Evolutionary conservation across 1,140 invertebrate species (phyloP), one percentile per base, ranked within the genome.

Genomic region (Drosophila navojoa): DNA sequence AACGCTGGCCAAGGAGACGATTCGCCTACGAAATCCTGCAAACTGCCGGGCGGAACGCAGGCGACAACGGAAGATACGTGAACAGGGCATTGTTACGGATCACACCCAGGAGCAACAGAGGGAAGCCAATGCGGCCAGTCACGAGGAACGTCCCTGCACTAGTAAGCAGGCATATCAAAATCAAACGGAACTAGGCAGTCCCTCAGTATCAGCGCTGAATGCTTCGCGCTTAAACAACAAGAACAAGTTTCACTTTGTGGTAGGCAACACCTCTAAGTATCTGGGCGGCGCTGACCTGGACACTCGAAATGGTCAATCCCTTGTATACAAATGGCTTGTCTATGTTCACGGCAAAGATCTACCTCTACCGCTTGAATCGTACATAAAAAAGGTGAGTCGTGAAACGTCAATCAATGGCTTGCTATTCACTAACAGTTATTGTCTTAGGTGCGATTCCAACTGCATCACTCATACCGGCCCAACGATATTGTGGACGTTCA

Each of bases 251-350:
- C 29, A 79, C 16, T 89, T 97, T 58, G 93, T 96, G 50, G 93
- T 97, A 87, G 97, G 97, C 0, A 98, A 98, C 93, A 95, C 97
- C 15, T 98, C 97, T 0, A 97, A 96, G 92, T 97, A 95, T 93
- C 95, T 97, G 38, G 95, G 95, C 2, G 93, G 94, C 4, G 57
- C 45, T 32, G 61, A 68, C n/a, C 10, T 6, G 3, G 60, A 62
- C 5, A 7, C 49, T 4, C 29, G 16, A 19, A 50, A 25, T 6
- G 73, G 55, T 22, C 94, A 96, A 78, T 93, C 93, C 35, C 94
- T 96, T n/a, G 97, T 95, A 53, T 97, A 98, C 91, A 97, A 97
- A 86, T 98, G 97, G 97, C 95, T 97, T 92, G 94, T 98, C 53
- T 98, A 98, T 92, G 95, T 98, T 1, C 84, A 91, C 47, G 76